Evolutionary conservation across 2,888 invertebrate genomes (phyloP), one percentile per base, ranked within the genome.

Genomic region (Junonia oenone): DNA sequence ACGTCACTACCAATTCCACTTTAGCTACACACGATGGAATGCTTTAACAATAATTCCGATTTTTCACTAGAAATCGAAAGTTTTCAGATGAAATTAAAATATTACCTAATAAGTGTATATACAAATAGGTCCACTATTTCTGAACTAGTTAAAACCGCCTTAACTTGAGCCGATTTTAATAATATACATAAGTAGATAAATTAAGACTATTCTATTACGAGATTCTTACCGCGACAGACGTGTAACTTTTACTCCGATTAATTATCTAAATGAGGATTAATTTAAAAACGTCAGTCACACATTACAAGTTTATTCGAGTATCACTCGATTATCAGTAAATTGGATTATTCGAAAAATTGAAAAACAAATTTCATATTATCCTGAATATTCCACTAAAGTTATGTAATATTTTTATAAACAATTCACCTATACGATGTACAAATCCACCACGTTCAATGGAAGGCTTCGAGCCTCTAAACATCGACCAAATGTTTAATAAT

Each of bases 21-120:
- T 67, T 70, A 67, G 64, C 68, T 69, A 71, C 76, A 75, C 70
- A 75, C 68, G 63, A 70, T 85, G 86, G 86, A 87, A 87, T 87
- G 86, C 75, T 81, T 77, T 68, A 61, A 72, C 72, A 73, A 73
- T 68, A 67, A 58, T 61, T 57, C 56, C 63, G 60, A 68, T 11
- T 33, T 64, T 69, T 26, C 5, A 13, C 43, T 43, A 43, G 22
- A n/a, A 40, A 40, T 43, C 45, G 45, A 46, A 48, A 40, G 13
- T 9, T 11, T 31, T 40, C 31, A 3, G 45, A 33, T 26, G 33
- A 52, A 45, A 46, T 46, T 38, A 47, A 47, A 46, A 38, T 29
- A 46, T 46, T n/a, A 61, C 52, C 60, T 51, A 57, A 47, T 58
- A 62, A 47, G 14, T 53, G 22, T 53, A 53, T 53, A 53, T 76